Percentiles rank a stretch among this genome's conserved stretches.
These are phyloP conservation scores for Oxycera nigricornis DNA, from an alignment of 2,888 invertebrate genomes.

Conservation along the genomic window DNA sequence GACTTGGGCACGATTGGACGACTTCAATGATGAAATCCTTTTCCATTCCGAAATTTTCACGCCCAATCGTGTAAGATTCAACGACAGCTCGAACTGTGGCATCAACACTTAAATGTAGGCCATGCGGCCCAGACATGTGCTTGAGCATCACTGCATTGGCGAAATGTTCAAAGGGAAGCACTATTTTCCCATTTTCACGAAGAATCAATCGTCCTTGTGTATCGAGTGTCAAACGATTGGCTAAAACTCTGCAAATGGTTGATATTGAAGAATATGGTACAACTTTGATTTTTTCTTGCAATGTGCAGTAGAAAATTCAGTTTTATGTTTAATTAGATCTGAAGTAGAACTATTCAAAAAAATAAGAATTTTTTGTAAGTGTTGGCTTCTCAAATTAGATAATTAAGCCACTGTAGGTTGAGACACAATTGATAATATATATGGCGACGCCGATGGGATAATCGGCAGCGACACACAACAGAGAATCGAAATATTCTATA, in stretches of 20 bases:
- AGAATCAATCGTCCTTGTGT: conserved; percentile 83
- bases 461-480: no score
- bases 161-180: conserved; percentile 87
- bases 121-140: conserved; percentile 89
- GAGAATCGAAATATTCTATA: no score
- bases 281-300: no score
- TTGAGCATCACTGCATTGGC: conserved; percentile 90
- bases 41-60: conserved; percentile 87
- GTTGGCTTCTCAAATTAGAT: no score
- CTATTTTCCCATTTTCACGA: conserved; percentile 87
- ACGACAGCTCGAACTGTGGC: conserved; percentile 85
- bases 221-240: conserved; percentile 82
- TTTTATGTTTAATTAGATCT: no score
- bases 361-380: no score
- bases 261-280: background rate
- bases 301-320: no score
- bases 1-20: conserved; percentile 87
- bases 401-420: no score
- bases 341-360: no score
- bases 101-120: conserved; percentile 82
- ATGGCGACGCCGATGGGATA: no score
- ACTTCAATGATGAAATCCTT: conserved; percentile 89
- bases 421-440: no score
- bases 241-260: conserved; percentile 73
- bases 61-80: conserved; percentile 79